Evolutionary conservation across 2,888 invertebrate genomes (phyloP), one percentile per base, ranked within the genome.

Genomic region (Acrocyrtus sp.): DNA sequence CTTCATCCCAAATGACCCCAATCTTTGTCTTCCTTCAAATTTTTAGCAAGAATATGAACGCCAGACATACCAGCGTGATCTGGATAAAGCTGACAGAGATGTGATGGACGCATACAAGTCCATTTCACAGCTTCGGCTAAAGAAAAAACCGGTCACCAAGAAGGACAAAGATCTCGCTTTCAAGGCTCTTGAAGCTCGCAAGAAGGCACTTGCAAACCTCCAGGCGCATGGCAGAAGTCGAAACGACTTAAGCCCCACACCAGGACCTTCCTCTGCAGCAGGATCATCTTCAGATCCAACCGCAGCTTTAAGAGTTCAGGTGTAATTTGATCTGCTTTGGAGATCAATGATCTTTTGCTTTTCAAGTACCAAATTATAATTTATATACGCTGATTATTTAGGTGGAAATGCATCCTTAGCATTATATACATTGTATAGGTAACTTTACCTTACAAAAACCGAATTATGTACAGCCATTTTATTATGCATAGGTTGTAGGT

Each of bases 111-210:
- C 92, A 81, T 95, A 95, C 83, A 92, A 94, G 81, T 92, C 92
- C 83, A 89, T 95, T 82, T 87, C 91, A 72, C 86, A 90, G 29
- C 90, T 92, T 1, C 92, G 94, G 81, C 91, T 92, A 83, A 94
- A 94, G 84, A 92, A 94, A 83, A 88, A 92, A 77, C 89, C 90
- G 6, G 88, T 93, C 3, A 90, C 91, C 29, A 90, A 90, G 80
- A 92, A 93, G 82, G 94, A 94, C 82, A 91, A 90, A 80, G 94
- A 94, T 72, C 90, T 90, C 83, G 92, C 93, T 8, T 89, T 90
- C 88, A 89, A 89, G 82, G 87, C 90, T 24, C 87, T 92, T 39
- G 89, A 89, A 83, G 91, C 92, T 81, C 82, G 87, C 75, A 69
- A 74, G 8, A 26, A 45, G 21, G 45, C 58, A 4, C 27, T 80